A percentile compares a stretch with the other conserved stretches of the same genome.
phyloP scores from a whole-genome alignment of 1,140 invertebrate genomes.

The Calephelis nemesis region DNA sequence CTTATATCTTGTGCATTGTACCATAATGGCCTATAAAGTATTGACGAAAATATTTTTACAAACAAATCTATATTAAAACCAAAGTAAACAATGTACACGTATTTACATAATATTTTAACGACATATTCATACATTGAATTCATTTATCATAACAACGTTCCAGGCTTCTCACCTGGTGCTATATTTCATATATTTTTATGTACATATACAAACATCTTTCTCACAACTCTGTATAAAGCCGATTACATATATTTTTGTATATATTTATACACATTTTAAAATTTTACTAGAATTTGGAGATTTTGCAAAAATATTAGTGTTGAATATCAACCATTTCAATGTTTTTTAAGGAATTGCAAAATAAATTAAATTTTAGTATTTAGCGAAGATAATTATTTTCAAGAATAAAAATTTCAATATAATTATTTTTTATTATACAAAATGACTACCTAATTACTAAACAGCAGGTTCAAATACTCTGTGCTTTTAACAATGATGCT shows the following conservation, averaged over 20 bases:
- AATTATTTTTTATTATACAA: too few species aligned
- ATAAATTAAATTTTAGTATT: too few species aligned
- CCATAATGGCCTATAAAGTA: neutral
- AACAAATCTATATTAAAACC: too few species aligned
- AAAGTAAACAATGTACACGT: neutral
- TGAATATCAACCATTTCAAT: too few species aligned
- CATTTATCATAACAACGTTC: constrained; percentile 4
- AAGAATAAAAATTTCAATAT: too few species aligned
- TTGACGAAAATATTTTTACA: too few species aligned
- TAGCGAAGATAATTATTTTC: too few species aligned
- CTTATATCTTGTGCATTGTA: constrained; percentile 9
- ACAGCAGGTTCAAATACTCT: too few species aligned
- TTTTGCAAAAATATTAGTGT: neutral
- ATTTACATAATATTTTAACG: neutral
- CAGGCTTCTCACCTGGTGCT: neutral
- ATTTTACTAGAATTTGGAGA: neutral
- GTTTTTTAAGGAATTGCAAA: too few species aligned
- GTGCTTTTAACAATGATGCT: too few species aligned
- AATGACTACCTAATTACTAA: too few species aligned
- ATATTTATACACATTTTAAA: neutral
- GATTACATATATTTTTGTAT: constrained; percentile 3
- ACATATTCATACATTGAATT: neutral
- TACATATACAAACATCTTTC: neutral
- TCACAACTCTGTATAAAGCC: constrained; percentile 7
- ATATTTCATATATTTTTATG: neutral